phyloP scores from a whole-genome alignment of 2,888 invertebrate species.

The Brachypalpus laphriformis region DNA sequence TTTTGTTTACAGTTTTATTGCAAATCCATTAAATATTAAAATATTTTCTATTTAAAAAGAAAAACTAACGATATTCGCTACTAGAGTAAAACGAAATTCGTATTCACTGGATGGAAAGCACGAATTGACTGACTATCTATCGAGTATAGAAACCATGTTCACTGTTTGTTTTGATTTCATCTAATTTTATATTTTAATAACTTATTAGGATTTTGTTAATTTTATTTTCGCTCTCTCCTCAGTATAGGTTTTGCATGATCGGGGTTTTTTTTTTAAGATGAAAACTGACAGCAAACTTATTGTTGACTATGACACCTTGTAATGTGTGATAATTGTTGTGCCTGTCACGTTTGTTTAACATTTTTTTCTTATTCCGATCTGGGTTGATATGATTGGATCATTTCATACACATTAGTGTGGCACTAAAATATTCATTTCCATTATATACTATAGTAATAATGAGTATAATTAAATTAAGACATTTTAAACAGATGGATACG shows the following conservation, averaged over 20 bases:
- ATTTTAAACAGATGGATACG: neutral
- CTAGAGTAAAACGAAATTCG: neutral
- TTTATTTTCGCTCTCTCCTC: neutral
- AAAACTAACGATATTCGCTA: neutral
- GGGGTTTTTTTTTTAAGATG: neutral
- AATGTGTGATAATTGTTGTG: conserved; percentile 28
- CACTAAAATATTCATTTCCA: neutral
- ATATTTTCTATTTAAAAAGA: neutral
- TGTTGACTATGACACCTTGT: conserved; percentile 35
- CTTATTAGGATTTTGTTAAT: conserved; percentile 57
- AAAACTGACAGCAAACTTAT: conserved; percentile 20
- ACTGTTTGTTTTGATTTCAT: conserved; percentile 32
- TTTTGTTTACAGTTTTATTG: conserved; percentile 14
- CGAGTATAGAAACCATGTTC: neutral
- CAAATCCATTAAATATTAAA: conserved; percentile 26
- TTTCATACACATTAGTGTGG: neutral
- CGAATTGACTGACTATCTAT: conserved; percentile 24
- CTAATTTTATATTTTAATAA: conserved; percentile 46
- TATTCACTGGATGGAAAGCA: conserved; percentile 8
- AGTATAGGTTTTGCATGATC: conserved; percentile 20
- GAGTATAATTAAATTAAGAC: neutral
- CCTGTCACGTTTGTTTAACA: conserved; percentile 28
- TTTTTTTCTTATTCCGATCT: neutral
- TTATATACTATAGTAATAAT: neutral
- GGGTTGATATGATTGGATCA: neutral